These are phyloP conservation scores for Colaptes auratus DNA, from an alignment of 2,113 vertebrate species.

Conservation along the genomic window DNA sequence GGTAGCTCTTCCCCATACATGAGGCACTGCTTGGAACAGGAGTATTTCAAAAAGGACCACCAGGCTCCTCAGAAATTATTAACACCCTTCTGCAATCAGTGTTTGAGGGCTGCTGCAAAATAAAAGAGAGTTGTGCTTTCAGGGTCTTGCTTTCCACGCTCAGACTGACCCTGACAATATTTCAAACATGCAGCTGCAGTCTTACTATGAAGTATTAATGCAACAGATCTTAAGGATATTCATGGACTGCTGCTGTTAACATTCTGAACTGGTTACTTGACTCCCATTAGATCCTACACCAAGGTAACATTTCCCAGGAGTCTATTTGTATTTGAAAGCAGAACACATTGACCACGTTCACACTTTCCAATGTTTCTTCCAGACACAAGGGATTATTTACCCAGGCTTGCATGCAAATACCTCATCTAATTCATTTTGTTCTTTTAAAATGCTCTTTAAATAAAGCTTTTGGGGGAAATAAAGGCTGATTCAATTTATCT, in stretches of 20 bases:
- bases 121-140: background rate
- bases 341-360: conserved; percentile 19
- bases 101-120: background rate
- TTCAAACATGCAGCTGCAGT: background rate
- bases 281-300: background rate
- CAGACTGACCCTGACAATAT: background rate
- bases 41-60: background rate
- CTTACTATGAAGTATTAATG: background rate
- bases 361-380: conserved; percentile 46
- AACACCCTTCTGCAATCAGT: background rate
- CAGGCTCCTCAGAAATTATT: background rate
- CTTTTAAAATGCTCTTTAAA: conserved; percentile 62
- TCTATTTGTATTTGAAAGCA: conserved; percentile 40
- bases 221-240: background rate
- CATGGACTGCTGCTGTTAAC: background rate
- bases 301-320: background rate
- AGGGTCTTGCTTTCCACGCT: background rate
- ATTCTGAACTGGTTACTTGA: background rate
- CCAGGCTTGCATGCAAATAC: conserved; percentile 44
- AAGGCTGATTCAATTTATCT: conserved; percentile 56
- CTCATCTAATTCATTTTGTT: conserved; percentile 53
- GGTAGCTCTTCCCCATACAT: background rate
- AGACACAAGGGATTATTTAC: conserved; percentile 51
- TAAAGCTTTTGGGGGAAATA: conserved; percentile 43
- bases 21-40: background rate